Evolutionary conservation across 2,113 vertebrate genomes (phyloP).

Genomic region (Rallus limicola): DNA sequence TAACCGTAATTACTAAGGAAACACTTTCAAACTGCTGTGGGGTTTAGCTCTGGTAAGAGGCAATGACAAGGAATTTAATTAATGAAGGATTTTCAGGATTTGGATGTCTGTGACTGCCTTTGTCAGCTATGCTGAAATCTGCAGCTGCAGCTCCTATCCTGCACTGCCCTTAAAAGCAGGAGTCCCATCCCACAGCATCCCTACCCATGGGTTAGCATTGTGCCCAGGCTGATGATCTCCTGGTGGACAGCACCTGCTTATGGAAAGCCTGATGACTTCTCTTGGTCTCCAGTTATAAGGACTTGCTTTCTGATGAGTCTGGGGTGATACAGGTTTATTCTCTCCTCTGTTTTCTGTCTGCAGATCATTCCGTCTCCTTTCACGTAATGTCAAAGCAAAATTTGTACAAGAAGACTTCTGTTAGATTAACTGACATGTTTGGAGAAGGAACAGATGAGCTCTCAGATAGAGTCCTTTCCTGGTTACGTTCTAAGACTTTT

Average conservation of each 20-base stretch:
- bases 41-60: background rate
- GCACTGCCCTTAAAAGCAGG: rapidly evolving
- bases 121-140: background rate
- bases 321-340: background rate
- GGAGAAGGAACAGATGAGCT: background rate
- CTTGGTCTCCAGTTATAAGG: background rate
- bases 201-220: background rate
- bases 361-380: background rate
- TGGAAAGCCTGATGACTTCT: background rate
- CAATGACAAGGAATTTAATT: background rate
- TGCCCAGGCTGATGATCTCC: background rate
- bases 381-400: background rate
- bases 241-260: rapidly evolving
- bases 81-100: background rate
- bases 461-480: background rate
- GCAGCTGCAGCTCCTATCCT: background rate
- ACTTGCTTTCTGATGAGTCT: background rate
- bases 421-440: background rate
- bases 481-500: background rate
- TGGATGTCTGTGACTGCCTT: background rate
- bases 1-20: background rate
- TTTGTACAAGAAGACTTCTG: background rate
- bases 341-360: background rate
- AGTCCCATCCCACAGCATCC: background rate
- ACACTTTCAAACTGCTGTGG: rapidly evolving